These are phyloP conservation scores for Myopa tessellatipennis DNA, from an alignment of 2,888 invertebrate species.

Conservation along the genomic window DNA sequence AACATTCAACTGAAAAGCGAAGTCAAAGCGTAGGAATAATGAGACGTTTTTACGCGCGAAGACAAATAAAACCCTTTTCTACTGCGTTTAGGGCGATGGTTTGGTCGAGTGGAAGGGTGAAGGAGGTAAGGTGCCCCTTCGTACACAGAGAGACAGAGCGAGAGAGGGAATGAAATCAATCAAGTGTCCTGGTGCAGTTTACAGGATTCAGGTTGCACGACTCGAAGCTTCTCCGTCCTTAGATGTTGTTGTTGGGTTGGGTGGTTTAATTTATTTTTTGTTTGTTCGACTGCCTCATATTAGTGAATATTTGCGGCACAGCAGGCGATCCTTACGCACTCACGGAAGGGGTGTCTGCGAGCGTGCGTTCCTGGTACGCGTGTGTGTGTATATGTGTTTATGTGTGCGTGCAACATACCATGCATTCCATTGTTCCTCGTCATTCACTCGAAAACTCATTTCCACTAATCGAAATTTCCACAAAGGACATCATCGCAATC, in stretches of 20 bases:
- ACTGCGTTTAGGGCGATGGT: not conserved
- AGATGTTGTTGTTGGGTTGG: not conserved
- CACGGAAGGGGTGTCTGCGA: not conserved
- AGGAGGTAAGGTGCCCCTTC: not conserved
- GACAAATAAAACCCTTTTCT: conserved; percentile 25
- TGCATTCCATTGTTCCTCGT: conserved; percentile 1
- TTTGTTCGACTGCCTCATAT: conserved; percentile 1
- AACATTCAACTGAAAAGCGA: conserved; percentile 51
- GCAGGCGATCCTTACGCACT: not conserved
- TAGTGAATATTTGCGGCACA: conserved; percentile 33
- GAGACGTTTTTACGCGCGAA: conserved; percentile 43
- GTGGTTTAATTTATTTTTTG: not conserved
- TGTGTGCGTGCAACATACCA: not conserved
- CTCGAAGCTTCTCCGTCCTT: not conserved
- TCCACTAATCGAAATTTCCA: conserved; percentile 40
- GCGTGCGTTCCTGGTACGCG: not conserved
- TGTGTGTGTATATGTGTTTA: not conserved
- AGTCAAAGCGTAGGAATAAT: conserved; percentile 65
- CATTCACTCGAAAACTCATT: conserved; percentile 35
- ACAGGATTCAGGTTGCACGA: conserved; percentile 25
- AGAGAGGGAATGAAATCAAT: too few relatives aligned
- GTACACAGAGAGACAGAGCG: not conserved
- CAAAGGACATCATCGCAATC: conserved; percentile 37
- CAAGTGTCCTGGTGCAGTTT: conserved; percentile 19
- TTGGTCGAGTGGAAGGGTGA: not conserved